Conservation (phyloP, 1,140 invertebrate genomes). For the Epicauta chinensis region DNA sequence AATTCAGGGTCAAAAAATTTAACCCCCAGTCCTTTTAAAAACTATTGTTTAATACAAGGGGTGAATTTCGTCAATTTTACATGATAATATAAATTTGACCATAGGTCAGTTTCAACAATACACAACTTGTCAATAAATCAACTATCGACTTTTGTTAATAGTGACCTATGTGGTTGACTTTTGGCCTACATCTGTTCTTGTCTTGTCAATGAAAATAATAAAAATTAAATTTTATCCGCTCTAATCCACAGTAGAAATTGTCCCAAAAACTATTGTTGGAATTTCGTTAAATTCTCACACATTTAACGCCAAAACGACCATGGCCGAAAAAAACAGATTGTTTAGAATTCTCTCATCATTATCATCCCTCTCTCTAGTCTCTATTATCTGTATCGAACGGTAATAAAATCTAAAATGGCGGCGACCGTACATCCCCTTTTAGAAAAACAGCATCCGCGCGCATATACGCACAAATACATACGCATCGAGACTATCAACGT, state of each 20-base stretch:
- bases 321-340: too few species aligned
- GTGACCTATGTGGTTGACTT: conserved; percentile 39
- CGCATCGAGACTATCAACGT: too few species aligned
- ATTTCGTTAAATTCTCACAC: too few species aligned
- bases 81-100: conserved; percentile 37
- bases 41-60: conserved; percentile 16
- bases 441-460: too few species aligned
- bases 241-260: too few species aligned
- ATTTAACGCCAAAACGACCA: too few species aligned
- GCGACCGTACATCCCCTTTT: too few species aligned
- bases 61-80: conserved; percentile 34
- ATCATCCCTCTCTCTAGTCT: background rate
- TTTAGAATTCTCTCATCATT: background rate
- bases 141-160: conserved; percentile 36
- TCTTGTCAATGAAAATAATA: conserved; percentile 25
- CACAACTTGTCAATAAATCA: conserved; percentile 40
- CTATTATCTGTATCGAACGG: conserved; percentile 34
- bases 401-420: conserved; percentile 29
- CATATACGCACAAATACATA: too few species aligned
- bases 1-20: conserved; percentile 39
- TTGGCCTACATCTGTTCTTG: conserved; percentile 44
- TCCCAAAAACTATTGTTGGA: too few species aligned
- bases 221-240: background rate
- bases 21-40: conserved; percentile 36
- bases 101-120: conserved; percentile 39